Evolutionary conservation across 2,797 vertebrate species (phyloP), one percentile per base, ranked within the genome.

Genomic region (Chelonia mydas): DNA sequence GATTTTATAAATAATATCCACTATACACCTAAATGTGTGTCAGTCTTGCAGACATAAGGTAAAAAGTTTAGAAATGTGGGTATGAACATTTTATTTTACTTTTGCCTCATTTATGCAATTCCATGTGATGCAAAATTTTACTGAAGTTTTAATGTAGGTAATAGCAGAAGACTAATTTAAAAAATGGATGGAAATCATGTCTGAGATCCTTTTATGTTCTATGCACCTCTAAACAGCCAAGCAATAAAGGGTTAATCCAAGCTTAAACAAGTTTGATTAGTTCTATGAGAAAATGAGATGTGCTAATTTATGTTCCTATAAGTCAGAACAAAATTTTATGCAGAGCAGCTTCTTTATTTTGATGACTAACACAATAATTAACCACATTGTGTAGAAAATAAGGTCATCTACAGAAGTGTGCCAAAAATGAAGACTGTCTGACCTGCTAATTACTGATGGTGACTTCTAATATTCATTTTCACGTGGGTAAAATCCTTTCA

Each of bases 321-420:
- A 83, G 10, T 49, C 49, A 92, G 90, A 95, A 92, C 72, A 33
- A 79, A 33, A 80, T 93, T 92, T 95, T 86, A 65, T 89, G 74
- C 11, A 88, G 83, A 19, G 82, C 74, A 74, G 1, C 1, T 83
- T 27, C 54, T 90, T 80, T 61, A 81, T 76, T 87, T 86, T 49
- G 31, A 92, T 68, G 33, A 57, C 12, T 89, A 84, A 82, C 68
- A n/a, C 15, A 54, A 54, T 25, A 54, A 50, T 25, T 61, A 77
- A 45, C 59, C 86, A 80, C 5, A 81, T 1, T 31, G 31, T 91
- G 47, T 25, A 86, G 76, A 95, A 97, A 90, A 91, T 47, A 83
- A 89, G 87, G 17, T 80, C 27, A 93, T 4, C 7, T 2, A 5
- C 3, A 1, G 17, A 85, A 31, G 41, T 80, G 3, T 77, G 6